Base-by-base conservation (phyloP, 2,888 invertebrate genomes). In the Agrochola macilenta region DNA sequence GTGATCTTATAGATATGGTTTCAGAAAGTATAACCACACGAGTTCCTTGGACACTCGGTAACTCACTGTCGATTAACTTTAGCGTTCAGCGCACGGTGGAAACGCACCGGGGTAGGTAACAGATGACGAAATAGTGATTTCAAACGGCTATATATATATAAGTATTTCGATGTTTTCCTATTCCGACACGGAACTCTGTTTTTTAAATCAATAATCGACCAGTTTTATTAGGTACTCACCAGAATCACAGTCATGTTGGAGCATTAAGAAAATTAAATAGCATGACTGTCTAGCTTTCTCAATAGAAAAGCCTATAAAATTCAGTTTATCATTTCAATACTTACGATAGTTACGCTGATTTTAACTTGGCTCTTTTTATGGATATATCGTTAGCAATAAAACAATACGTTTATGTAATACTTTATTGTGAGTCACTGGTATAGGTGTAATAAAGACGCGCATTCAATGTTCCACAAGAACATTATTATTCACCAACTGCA, bases 191-290 rank as follows among this genome's bases (percentile, higher is more conserved):
- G 9, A 46, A 58, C 20, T 46, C 23, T 17, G 49, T 68, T 26
- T 23, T 23, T 14, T 1, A 17, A n/a, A 35, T 69, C 17, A 60
- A 30, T 49, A 49, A 30, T n/a, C 20, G 30, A 72, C 8, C 17
- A 23, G 60, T 66, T 43, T 20, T 14, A 46, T n/a, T 35, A 76
- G 49, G 26, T 63, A 87, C 93, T 92, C 84, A 93, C 93, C 89
- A 92, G 87, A 84, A 87, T 75, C 43, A 83, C 81, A 86, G 89
- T 87, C 91, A 92, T 92, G 85, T 80, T 89, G 79, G 57, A 23
- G 76, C 64, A 81, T 80, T 75, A 57, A 70, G 61, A 69, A 76
- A 73, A 60, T 70, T 66, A 61, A 75, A 71, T 58, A 72, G 58
- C 61, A 76, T 63, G 63, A 73, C 35, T 54, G 49, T 71, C 63